Evolutionary conservation across 2,888 invertebrate species (phyloP).

Genomic region (Nezara viridula): DNA sequence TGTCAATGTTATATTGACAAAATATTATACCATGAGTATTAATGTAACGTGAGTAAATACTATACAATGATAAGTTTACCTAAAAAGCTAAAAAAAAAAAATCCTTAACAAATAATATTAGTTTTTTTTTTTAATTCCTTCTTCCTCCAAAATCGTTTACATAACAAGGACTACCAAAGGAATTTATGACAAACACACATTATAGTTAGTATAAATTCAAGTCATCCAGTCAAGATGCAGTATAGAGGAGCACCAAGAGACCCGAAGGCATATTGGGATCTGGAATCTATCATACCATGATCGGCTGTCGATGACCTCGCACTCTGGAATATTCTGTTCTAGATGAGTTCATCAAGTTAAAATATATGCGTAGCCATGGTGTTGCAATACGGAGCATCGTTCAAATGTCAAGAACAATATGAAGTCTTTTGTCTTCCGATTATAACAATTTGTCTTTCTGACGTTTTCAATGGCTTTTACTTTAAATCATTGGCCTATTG

Average conservation of each 20-base stretch:
- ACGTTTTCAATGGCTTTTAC: background rate
- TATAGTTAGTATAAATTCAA: background rate
- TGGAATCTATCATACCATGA: slow-evolving; percentile 7
- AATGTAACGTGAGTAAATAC: too few relatives aligned
- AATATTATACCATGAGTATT: too few relatives aligned
- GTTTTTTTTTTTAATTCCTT: too few relatives aligned
- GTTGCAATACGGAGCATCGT: slow-evolving; percentile 22
- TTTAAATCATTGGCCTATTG: background rate
- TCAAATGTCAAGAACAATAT: slow-evolving; percentile 29
- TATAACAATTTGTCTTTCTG: background rate
- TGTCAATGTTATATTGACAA: too few relatives aligned
- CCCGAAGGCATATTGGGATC: background rate
- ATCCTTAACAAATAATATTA: too few relatives aligned
- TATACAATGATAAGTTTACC: too few relatives aligned
- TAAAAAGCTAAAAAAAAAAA: too few relatives aligned
- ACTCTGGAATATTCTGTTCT: background rate
- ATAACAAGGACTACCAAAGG: too few relatives aligned
- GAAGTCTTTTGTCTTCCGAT: background rate
- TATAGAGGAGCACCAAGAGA: background rate
- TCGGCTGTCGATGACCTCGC: slow-evolving; percentile 18
- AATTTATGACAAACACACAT: background rate
- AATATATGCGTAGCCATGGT: background rate
- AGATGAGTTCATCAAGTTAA: slow-evolving; percentile 36
- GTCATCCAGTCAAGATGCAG: background rate
- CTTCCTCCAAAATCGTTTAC: too few relatives aligned